phyloP scores from a whole-genome alignment of 2,888 invertebrate species.

The Actias luna region DNA sequence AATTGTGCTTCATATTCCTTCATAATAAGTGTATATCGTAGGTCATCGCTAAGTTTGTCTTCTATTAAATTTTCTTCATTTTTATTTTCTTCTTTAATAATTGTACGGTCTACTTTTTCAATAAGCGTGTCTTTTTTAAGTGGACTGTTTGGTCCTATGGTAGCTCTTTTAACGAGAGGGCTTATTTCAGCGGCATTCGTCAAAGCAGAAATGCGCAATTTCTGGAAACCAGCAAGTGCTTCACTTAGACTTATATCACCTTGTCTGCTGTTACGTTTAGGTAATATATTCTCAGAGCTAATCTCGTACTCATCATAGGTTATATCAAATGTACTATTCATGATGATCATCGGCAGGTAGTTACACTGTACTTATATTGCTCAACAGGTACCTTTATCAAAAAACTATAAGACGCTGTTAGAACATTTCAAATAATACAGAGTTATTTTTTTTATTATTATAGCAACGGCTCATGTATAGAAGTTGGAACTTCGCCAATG shows the following conservation, averaged over 20 bases:
- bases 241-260: conserved; percentile 55
- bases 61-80: conserved; percentile 48
- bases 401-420: background rate
- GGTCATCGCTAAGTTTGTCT: conserved; percentile 60
- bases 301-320: conserved; percentile 35
- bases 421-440: background rate
- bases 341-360: conserved; percentile 24
- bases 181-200: conserved; percentile 81
- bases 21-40: conserved; percentile 58
- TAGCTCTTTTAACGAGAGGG: conserved; percentile 73
- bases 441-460: no score
- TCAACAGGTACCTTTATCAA: background rate
- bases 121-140: conserved; percentile 36
- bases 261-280: conserved; percentile 38
- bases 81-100: conserved; percentile 30
- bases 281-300: conserved; percentile 39
- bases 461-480: no score
- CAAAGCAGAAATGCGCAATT: conserved; percentile 81
- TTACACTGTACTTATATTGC: background rate
- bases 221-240: conserved; percentile 65
- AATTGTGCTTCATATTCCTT: conserved; percentile 59
- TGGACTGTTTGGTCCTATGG: conserved; percentile 53
- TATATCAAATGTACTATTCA: conserved; percentile 36
- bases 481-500: no score
- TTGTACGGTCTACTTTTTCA: conserved; percentile 22